Conservation (phyloP, 2,797 vertebrate species). For the Micropoecilia bifurca region DNA sequence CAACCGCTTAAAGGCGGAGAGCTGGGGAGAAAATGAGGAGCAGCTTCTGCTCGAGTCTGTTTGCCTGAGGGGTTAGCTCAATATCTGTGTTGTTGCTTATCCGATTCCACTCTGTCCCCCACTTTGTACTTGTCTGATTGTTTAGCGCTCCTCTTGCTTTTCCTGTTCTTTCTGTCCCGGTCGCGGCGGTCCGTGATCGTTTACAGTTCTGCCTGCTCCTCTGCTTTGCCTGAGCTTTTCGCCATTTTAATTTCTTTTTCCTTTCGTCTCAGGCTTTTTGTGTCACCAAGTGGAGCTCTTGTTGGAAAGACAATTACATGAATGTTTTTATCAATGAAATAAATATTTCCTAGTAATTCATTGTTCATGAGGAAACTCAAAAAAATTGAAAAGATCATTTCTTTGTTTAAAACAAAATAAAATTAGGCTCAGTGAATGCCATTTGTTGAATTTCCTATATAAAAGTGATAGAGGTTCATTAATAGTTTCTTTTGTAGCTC, state of each 20-base stretch:
- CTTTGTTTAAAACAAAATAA: neutral
- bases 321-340: constrained; percentile 17
- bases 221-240: constrained; percentile 12
- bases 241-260: neutral
- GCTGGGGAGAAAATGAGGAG: constrained; percentile 63
- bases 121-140: constrained; percentile 37
- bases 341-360: neutral
- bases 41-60: constrained; percentile 59
- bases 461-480: neutral
- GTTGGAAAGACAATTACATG: constrained; percentile 13
- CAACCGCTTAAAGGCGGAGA: constrained; percentile 37
- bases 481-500: neutral
- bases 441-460: neutral
- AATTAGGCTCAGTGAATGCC: neutral
- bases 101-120: constrained; percentile 42
- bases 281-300: constrained; percentile 9
- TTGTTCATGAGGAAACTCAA: neutral
- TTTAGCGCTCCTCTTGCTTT: constrained; percentile 25
- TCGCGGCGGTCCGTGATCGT: constrained; percentile 18
- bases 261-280: constrained; percentile 15
- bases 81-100: constrained; percentile 58
- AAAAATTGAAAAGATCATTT: neutral
- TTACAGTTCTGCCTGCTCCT: constrained; percentile 18
- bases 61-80: constrained; percentile 59
- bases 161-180: constrained; percentile 13